Conservation (phyloP, 2,888 invertebrate species). For the Hirtodrosophila duncani region DNA sequence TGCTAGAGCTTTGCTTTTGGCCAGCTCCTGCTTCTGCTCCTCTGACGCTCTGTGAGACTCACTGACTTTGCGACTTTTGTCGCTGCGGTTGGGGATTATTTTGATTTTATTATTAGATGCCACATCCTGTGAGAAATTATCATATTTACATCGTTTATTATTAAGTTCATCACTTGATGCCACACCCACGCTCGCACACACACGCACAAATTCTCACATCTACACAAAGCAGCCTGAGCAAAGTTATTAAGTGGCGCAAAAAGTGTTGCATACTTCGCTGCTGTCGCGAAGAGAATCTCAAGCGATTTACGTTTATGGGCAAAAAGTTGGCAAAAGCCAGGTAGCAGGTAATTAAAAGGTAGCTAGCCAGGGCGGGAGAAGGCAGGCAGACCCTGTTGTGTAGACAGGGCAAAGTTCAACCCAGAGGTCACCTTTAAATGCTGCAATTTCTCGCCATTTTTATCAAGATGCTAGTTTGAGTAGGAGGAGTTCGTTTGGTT, state of each 20-base stretch:
- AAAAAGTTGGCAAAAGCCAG: constrained; percentile 30
- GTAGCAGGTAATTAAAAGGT: constrained; percentile 43
- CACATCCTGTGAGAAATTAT: constrained; percentile 79
- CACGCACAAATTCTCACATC: not conserved
- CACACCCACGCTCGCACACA: constrained; percentile 14
- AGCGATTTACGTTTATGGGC: constrained; percentile 54
- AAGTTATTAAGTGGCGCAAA: constrained; percentile 54
- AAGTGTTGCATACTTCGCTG: constrained; percentile 65
- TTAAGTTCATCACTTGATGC: constrained; percentile 77
- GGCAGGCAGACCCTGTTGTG: no score
- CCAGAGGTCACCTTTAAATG: no score
- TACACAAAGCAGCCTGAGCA: no score
- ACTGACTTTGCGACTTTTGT: constrained; percentile 55
- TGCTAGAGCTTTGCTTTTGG: constrained; percentile 2
- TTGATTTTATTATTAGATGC: constrained; percentile 79
- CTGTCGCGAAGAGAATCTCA: constrained; percentile 24
- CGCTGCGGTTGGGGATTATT: constrained; percentile 71
- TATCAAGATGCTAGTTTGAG: constrained; percentile 25
- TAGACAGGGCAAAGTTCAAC: no score
- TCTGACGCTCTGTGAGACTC: constrained; percentile 15
- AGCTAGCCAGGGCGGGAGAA: not conserved
- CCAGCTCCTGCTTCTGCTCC: not conserved
- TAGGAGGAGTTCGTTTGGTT: constrained; percentile 7
- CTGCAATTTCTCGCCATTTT: no score
- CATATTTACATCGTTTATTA: constrained; percentile 79